A percentile compares a stretch with the other conserved stretches of the same genome.
Conservation (phyloP, 2,888 invertebrate genomes). For the Eumerus sabulonum region DNA sequence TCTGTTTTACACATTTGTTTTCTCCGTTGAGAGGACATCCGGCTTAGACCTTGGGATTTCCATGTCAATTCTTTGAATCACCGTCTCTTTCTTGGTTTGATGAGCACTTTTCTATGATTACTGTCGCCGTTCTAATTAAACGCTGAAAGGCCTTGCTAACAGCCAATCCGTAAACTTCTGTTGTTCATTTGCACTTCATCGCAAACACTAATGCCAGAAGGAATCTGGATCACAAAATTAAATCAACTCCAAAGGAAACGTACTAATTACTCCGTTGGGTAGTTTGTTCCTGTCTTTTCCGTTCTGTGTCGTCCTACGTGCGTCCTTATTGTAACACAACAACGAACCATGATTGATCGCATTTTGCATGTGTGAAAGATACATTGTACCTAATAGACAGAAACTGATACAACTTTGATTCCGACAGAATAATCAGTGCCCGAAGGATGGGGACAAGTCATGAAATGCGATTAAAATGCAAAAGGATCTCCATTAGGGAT, state of each 20-base stretch:
- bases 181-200: constrained; percentile 19
- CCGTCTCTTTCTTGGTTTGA: too few species aligned
- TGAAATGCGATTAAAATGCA: constrained; percentile 59
- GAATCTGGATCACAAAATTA: constrained; percentile 35
- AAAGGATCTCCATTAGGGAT: constrained; percentile 18
- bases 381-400: constrained; percentile 24
- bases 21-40: too few species aligned
- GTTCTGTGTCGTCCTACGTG: constrained; percentile 10
- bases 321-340: neutral
- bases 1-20: constrained; percentile 10
- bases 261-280: constrained; percentile 25
- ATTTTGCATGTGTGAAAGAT: neutral
- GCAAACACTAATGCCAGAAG: constrained; percentile 14
- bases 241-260: constrained; percentile 33
- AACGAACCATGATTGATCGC: constrained; percentile 5
- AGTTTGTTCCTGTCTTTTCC: neutral
- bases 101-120: constrained; percentile 16
- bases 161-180: constrained; percentile 19
- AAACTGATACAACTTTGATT: constrained; percentile 2
- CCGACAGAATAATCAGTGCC: neutral
- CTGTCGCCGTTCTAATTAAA: constrained; percentile 52
- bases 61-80: too few species aligned
- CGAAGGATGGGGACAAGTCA: constrained; percentile 22
- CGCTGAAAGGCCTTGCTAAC: constrained; percentile 33
- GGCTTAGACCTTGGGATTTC: too few species aligned